A percentile compares a stretch with the other conserved stretches of the same genome.
These are phyloP conservation scores for Pristionchus maxplancki DNA, from an alignment of 2,888 invertebrate species.

Conservation along the genomic window DNA sequence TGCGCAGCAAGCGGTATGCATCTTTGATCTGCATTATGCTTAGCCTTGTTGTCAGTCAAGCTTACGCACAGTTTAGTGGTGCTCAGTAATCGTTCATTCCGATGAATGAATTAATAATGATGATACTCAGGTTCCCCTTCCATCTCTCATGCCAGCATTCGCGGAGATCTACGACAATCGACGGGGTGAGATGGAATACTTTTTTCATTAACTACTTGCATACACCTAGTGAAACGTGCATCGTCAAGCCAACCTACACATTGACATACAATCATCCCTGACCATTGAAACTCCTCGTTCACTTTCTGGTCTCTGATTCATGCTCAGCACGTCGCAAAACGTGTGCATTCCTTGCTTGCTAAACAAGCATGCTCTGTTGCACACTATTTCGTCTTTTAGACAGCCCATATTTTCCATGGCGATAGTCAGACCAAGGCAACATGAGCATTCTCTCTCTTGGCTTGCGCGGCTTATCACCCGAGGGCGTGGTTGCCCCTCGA, in stretches of 20 bases:
- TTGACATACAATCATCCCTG: not conserved
- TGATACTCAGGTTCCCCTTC: not conserved
- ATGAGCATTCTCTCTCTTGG: not conserved
- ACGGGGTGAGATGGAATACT: not conserved
- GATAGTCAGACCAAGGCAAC: no score
- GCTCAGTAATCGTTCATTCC: not conserved
- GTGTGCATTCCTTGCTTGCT: not conserved
- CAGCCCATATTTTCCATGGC: no score
- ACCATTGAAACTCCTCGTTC: not conserved
- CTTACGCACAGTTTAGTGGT: not conserved
- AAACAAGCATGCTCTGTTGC: no score
- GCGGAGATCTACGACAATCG: conserved; percentile 42
- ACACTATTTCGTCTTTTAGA: no score
- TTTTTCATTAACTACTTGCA: no score
- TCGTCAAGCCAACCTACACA: not conserved
- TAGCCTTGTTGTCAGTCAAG: no score
- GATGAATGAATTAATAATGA: not conserved
- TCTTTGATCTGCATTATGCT: not conserved
- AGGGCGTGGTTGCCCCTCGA: not conserved
- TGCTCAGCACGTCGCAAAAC: not conserved
- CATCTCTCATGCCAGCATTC: not conserved
- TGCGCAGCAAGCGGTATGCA: not conserved
- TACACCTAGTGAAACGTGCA: no score
- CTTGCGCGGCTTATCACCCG: not conserved
- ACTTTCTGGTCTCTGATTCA: not conserved